phyloP scores from a whole-genome alignment of 2,888 invertebrate genomes.

The Monoplex corrugatus region DNA sequence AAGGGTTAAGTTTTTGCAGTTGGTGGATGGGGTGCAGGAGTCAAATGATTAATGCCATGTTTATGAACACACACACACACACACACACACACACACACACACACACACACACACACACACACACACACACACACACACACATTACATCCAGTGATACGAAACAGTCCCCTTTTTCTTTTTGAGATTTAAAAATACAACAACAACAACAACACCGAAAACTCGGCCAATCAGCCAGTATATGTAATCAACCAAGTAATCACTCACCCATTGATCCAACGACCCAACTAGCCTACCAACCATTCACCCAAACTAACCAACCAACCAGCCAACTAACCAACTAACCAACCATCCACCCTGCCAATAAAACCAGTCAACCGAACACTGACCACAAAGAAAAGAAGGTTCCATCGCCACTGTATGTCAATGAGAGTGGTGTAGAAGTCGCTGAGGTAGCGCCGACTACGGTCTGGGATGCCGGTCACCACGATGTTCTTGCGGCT shows the following conservation, averaged over 20 bases:
- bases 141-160: background rate
- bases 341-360: background rate
- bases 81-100: background rate
- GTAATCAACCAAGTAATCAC: no score
- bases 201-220: background rate
- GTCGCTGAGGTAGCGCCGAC: conserved; percentile 84
- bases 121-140: background rate
- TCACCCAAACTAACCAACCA: no score
- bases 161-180: background rate
- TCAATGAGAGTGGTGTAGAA: conserved; percentile 97
- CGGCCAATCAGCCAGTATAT: no score
- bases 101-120: no score
- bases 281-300: background rate
- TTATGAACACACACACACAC: background rate
- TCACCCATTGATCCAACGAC: no score
- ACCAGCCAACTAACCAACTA: background rate
- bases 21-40: no score
- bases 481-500: conserved; percentile 90
- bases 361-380: no score
- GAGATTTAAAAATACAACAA: background rate
- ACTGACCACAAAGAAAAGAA: conserved; percentile 89
- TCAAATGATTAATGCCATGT: no score
- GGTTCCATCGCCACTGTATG: conserved; percentile 92
- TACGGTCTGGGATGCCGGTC: conserved; percentile 93
- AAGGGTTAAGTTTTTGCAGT: no score